Conservation (phyloP, 2,888 invertebrate genomes). For the Nematopogon swammerdamellus region DNA sequence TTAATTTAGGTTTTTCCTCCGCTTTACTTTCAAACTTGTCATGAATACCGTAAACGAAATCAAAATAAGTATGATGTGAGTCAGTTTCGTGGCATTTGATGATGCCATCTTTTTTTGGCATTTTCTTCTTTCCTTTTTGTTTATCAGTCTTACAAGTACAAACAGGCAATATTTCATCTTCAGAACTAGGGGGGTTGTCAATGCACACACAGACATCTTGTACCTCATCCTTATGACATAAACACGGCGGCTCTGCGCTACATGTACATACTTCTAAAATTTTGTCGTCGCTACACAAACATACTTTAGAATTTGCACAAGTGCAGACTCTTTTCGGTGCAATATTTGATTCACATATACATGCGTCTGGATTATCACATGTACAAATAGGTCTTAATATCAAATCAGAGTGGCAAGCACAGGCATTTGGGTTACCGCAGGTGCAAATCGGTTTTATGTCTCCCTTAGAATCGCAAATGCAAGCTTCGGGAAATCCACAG, state of each 20-base stretch:
- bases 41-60: conserved; percentile 33
- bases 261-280: conserved; percentile 3
- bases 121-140: conserved; percentile 22
- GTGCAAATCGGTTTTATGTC: background rate
- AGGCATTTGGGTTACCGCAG: conserved; percentile 25
- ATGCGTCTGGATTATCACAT: conserved; percentile 33
- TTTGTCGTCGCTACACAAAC: background rate
- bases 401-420: conserved; percentile 25
- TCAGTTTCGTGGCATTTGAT: conserved; percentile 43
- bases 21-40: conserved; percentile 26
- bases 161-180: conserved; percentile 19
- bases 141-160: conserved; percentile 20
- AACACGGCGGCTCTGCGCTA: background rate
- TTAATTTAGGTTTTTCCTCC: conserved; percentile 20
- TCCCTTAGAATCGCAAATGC: conserved; percentile 20
- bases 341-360: conserved; percentile 25
- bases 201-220: conserved; percentile 26
- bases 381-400: conserved; percentile 25
- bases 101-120: conserved; percentile 34
- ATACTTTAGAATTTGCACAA: conserved; percentile 2
- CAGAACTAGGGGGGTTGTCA: conserved; percentile 16
- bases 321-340: conserved; percentile 3
- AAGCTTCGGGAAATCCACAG: conserved; percentile 21
- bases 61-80: conserved; percentile 40
- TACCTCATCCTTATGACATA: conserved; percentile 7